Conservation (phyloP, 1,140 invertebrate species). For the Drosophila triauraria region DNA sequence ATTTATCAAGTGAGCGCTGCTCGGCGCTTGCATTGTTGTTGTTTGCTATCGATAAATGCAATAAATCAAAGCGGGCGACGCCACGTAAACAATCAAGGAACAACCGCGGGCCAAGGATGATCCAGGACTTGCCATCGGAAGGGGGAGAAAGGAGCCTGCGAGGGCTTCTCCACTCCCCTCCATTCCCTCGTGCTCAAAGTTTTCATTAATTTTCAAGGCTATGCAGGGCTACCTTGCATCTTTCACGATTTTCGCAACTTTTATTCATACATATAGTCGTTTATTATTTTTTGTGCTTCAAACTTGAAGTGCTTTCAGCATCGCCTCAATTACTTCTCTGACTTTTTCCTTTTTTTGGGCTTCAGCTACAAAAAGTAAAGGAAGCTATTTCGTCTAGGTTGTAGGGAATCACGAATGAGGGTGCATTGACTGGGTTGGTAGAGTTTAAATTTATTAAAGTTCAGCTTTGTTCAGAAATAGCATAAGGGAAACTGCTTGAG, state of each 20-base stretch:
- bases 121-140: constrained; percentile 7
- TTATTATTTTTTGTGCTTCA: constrained; percentile 18
- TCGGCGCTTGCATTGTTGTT: constrained; percentile 37
- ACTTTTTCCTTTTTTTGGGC: neutral
- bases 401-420: neutral
- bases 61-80: constrained; percentile 68
- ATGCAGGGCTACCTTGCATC: constrained; percentile 19
- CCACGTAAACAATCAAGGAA: constrained; percentile 61
- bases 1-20: constrained; percentile 64
- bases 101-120: constrained; percentile 35
- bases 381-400: constrained; percentile 10
- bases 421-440: neutral
- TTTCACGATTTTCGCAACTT: constrained; percentile 12
- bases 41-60: constrained; percentile 57
- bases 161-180: neutral
- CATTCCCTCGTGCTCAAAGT: constrained; percentile 15
- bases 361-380: constrained; percentile 7
- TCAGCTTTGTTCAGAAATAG: neutral
- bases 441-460: constrained; percentile 3
- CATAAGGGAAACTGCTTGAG: too few relatives aligned
- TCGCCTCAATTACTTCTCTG: constrained; percentile 14
- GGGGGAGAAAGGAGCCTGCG: neutral
- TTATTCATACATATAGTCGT: constrained; percentile 26
- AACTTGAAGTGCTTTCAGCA: constrained; percentile 19
- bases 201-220: constrained; percentile 43